A percentile compares a stretch with the other conserved stretches of the same genome.
These are phyloP conservation scores for Syncerus caffer DNA, from an alignment of 2,797 vertebrate species.

Conservation along the genomic window DNA sequence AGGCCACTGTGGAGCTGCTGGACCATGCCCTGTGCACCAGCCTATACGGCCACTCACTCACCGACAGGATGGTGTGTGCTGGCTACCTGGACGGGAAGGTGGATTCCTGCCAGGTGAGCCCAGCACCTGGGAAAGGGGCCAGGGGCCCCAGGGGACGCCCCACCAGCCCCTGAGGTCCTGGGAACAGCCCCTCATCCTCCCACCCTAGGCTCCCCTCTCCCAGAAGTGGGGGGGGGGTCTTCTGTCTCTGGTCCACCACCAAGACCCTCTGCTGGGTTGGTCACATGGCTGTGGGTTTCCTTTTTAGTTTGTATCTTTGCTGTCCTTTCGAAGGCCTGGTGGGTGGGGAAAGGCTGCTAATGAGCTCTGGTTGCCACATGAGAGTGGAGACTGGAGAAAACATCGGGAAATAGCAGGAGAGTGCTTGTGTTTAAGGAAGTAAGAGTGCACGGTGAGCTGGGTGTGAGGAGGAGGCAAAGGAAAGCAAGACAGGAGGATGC, in stretches of 20 bases:
- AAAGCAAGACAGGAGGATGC: background rate
- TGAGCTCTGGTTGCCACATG: background rate
- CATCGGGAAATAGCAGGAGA: background rate
- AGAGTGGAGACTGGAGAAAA: background rate
- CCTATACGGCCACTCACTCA: conserved; percentile 89
- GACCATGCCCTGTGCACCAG: conserved; percentile 90
- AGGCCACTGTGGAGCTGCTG: conserved; percentile 93
- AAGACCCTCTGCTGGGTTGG: background rate
- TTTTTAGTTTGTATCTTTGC: background rate
- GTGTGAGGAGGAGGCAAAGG: background rate
- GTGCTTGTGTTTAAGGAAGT: background rate
- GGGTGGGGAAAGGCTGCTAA: background rate
- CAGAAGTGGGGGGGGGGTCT: background rate
- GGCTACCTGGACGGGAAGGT: conserved; percentile 95
- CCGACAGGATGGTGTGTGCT: conserved; percentile 94
- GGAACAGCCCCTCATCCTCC: background rate
- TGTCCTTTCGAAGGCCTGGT: background rate
- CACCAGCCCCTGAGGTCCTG: background rate
- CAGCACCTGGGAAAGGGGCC: fast-evolving
- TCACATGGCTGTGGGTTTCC: background rate
- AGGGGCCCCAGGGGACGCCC: fast-evolving
- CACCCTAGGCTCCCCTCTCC: background rate
- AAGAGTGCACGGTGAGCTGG: background rate
- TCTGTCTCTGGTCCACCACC: background rate
- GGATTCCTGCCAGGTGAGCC: conserved; percentile 95